Percentiles rank a stretch among this genome's conserved stretches.
Evolutionary conservation across 1,140 invertebrate species (phyloP).

Genomic region (Calephelis nemesis): DNA sequence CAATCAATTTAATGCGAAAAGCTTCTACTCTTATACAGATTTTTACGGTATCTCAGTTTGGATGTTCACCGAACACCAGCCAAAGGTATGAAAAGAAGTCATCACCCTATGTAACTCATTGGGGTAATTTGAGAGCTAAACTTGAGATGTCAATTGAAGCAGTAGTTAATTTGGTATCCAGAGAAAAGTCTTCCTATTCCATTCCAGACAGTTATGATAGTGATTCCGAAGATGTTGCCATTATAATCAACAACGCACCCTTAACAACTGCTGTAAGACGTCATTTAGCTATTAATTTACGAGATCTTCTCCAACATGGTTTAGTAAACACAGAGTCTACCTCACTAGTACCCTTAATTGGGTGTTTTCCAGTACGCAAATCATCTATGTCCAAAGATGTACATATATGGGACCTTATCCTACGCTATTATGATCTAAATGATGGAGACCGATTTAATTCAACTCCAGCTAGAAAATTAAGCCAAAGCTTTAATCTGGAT

Average conservation of each 20-base stretch:
- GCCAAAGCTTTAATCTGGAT: constrained; percentile 98
- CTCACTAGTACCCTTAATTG: constrained; percentile 93
- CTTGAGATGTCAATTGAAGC: constrained; percentile 94
- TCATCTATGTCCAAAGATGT: constrained; percentile 78
- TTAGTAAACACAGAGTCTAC: constrained; percentile 85
- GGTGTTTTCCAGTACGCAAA: constrained; percentile 89
- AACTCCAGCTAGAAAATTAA: constrained; percentile 96
- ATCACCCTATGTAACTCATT: constrained; percentile 91
- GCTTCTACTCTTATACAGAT: constrained; percentile 93
- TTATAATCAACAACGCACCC: constrained; percentile 72
- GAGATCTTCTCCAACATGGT: constrained; percentile 97
- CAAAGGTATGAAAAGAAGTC: constrained; percentile 89
- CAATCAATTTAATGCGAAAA: constrained; percentile 93
- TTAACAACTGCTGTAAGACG: constrained; percentile 94
- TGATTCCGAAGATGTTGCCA: constrained; percentile 78
- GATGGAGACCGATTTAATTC: constrained; percentile 90
- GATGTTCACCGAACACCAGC: constrained; percentile 94
- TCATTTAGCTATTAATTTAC: constrained; percentile 91
- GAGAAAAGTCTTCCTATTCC: constrained; percentile 66
- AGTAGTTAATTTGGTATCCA: constrained; percentile 84
- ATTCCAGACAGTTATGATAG: constrained; percentile 77
- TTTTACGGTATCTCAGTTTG: constrained; percentile 94
- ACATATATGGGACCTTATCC: constrained; percentile 70
- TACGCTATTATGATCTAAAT: constrained; percentile 69
- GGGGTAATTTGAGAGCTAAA: constrained; percentile 95